Evolutionary conservation across 2,113 vertebrate species (phyloP).

Genomic region (Cettia cetti): DNA sequence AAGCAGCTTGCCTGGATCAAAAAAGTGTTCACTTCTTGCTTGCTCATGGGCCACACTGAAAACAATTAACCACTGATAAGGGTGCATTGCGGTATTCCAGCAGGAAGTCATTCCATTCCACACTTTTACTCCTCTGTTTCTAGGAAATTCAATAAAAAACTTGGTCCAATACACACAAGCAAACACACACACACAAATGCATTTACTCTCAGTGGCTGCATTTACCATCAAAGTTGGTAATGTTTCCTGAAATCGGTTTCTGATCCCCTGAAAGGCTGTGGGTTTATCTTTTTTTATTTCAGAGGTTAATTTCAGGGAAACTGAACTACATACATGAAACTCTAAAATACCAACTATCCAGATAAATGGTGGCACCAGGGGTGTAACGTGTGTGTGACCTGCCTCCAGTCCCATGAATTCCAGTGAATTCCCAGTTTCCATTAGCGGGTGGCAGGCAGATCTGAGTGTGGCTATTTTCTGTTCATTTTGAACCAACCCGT

Average conservation of each 20-base stretch:
- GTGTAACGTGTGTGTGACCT: background rate
- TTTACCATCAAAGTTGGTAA: conserved; percentile 59
- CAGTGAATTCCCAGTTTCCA: conserved; percentile 42
- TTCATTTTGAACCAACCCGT: background rate
- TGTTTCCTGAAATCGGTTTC: conserved; percentile 73
- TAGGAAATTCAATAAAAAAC: background rate
- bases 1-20: background rate
- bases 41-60: background rate
- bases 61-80: background rate
- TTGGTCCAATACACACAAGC: background rate
- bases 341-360: conserved; percentile 15
- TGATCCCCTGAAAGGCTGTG: conserved; percentile 61
- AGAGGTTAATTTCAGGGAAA: conserved; percentile 64
- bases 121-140: background rate
- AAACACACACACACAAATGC: background rate
- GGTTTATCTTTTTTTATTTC: background rate
- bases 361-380: conserved; percentile 13
- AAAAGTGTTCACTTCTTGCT: background rate
- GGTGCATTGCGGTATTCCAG: background rate
- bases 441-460: background rate
- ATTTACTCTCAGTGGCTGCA: conserved; percentile 6
- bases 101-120: background rate
- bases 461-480: background rate
- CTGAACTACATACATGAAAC: conserved; percentile 34
- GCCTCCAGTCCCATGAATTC: conserved; percentile 47